Evolutionary conservation across 2,888 invertebrate species (phyloP).

Genomic region (Hirtodrosophila duncani): DNA sequence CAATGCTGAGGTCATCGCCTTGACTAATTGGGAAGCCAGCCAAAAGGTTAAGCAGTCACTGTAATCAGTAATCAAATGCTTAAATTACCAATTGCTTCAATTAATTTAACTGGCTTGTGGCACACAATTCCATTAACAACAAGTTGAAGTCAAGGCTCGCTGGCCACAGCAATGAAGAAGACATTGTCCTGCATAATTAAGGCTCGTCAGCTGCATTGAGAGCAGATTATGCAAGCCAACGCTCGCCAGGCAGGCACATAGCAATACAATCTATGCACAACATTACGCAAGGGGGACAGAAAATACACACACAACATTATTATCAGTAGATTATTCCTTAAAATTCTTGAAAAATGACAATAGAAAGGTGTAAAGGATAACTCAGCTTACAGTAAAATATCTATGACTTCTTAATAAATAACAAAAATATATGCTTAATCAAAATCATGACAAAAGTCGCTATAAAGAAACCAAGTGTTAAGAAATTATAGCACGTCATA

Average conservation of each 20-base stretch:
- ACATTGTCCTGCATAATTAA: slow-evolving; percentile 52
- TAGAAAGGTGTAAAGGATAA: no score
- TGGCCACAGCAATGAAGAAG: slow-evolving; percentile 5
- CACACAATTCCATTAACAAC: slow-evolving; percentile 9
- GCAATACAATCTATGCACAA: no score
- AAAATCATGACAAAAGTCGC: no score
- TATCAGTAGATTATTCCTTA: no score
- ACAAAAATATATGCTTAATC: no score
- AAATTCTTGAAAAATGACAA: no score
- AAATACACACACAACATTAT: no score
- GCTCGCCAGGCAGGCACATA: slow-evolving; percentile 7
- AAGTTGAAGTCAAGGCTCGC: slow-evolving; percentile 25
- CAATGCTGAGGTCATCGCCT: slow-evolving; percentile 40
- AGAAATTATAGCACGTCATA: no score
- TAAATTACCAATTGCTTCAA: slow-evolving; percentile 33
- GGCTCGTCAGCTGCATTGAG: slow-evolving; percentile 1
- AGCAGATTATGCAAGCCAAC: slow-evolving; percentile 46
- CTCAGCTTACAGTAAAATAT: no score
- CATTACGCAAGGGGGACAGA: no score
- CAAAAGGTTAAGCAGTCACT: slow-evolving; percentile 15
- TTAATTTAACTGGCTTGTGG: slow-evolving; percentile 28
- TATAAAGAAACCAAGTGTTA: no score
- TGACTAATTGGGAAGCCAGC: slow-evolving; percentile 28
- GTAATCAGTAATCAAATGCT: slow-evolving; percentile 29
- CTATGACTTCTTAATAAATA: no score